Evolutionary conservation across 2,888 invertebrate genomes (phyloP).

Genomic region (Tortrix viridana): DNA sequence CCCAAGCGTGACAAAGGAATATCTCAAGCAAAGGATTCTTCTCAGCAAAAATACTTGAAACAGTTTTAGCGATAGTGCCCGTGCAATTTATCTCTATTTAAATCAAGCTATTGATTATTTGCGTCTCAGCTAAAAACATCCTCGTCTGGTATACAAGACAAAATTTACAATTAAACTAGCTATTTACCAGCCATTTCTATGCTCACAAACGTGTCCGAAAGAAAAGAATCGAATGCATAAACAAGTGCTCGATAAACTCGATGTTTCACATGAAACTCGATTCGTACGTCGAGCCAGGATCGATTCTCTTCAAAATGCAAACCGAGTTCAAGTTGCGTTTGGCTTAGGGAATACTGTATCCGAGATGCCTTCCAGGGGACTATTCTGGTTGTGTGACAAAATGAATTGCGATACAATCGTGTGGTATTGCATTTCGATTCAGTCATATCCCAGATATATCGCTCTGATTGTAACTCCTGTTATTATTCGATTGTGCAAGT

Average conservation of each 20-base stretch:
- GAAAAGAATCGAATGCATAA: constrained; percentile 26
- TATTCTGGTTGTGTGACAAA: constrained; percentile 19
- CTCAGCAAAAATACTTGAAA: too few relatives aligned
- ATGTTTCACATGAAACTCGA: constrained; percentile 38
- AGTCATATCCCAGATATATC: constrained; percentile 15
- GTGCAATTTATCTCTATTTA: too few relatives aligned
- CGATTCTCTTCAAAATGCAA: constrained; percentile 58
- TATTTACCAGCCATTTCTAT: background rate
- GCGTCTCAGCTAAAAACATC: too few relatives aligned
- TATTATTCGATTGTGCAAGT: constrained; percentile 13
- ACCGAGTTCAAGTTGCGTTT: constrained; percentile 49
- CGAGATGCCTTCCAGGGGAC: constrained; percentile 1
- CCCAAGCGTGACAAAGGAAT: too few relatives aligned
- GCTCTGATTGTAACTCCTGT: constrained; percentile 26
- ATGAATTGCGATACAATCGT: constrained; percentile 34
- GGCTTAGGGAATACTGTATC: constrained; percentile 51
- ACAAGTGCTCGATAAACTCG: constrained; percentile 27
- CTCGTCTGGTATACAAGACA: too few relatives aligned
- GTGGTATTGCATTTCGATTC: constrained; percentile 34
- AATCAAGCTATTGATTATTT: too few relatives aligned
- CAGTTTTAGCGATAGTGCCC: too few relatives aligned
- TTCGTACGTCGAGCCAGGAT: constrained; percentile 42
- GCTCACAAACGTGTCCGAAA: constrained; percentile 9
- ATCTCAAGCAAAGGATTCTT: too few relatives aligned
- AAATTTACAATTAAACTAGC: background rate